Conservation (phyloP, 2,113 vertebrate genomes). For the Channa argus region DNA sequence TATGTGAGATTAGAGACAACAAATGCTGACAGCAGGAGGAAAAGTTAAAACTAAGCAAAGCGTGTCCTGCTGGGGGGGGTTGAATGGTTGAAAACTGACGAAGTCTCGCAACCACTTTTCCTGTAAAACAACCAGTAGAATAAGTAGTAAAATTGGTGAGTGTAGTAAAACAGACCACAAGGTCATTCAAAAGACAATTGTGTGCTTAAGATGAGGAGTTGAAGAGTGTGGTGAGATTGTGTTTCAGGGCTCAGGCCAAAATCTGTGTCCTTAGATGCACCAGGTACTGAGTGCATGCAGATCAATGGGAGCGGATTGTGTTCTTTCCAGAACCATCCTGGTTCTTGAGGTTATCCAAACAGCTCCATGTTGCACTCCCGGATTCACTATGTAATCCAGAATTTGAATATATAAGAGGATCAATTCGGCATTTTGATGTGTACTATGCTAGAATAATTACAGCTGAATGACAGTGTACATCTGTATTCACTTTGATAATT, state of each 20-base stretch:
- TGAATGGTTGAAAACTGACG: conserved; percentile 51
- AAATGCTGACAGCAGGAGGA: conserved; percentile 19
- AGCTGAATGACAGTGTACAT: conserved; percentile 12
- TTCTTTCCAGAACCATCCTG: conserved; percentile 65
- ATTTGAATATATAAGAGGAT: conserved; percentile 37
- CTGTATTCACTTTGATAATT: conserved; percentile 34
- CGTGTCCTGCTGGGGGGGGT: conserved; percentile 56
- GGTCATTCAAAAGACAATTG: conserved; percentile 85
- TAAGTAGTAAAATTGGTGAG: conserved; percentile 75
- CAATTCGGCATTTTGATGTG: conserved; percentile 29
- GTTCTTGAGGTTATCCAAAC: conserved; percentile 64
- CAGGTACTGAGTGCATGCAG: conserved; percentile 55
- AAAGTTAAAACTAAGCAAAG: conserved; percentile 46
- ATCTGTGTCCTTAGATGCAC: conserved; percentile 82
- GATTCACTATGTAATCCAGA: conserved; percentile 39
- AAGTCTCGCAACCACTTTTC: conserved; percentile 62
- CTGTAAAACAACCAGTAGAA: conserved; percentile 74
- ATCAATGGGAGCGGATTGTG: conserved; percentile 67
- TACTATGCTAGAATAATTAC: conserved; percentile 14
- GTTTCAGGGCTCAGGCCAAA: conserved; percentile 78
- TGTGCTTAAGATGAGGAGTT: conserved; percentile 77
- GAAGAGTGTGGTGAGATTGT: conserved; percentile 79
- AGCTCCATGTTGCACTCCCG: conserved; percentile 37
- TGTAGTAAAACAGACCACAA: conserved; percentile 80
- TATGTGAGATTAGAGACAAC: conserved; percentile 27